These are phyloP conservation scores for Parauchenoglanis ngamensis DNA, from an alignment of 2,797 vertebrate species.

Conservation along the genomic window DNA sequence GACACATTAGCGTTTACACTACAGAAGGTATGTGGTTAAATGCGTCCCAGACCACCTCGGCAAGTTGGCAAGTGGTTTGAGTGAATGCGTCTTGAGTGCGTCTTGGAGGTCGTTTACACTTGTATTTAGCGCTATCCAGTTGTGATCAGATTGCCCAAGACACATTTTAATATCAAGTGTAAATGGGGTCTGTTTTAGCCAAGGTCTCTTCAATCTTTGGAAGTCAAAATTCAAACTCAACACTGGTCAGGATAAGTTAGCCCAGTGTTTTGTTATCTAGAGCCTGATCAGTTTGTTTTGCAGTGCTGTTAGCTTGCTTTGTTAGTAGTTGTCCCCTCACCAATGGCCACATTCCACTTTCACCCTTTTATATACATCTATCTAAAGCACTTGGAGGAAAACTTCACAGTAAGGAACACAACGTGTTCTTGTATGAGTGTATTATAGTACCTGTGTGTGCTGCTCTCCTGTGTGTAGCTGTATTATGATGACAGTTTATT, in stretches of 20 bases:
- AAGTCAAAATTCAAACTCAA: background rate
- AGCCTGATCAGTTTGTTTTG: background rate
- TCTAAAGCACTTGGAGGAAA: constrained; percentile 44
- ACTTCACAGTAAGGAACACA: constrained; percentile 49
- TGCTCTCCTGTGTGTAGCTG: constrained; percentile 50
- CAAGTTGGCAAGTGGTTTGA: too few relatives aligned
- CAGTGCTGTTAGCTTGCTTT: background rate
- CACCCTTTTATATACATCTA: background rate
- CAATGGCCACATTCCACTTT: background rate
- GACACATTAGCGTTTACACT: too few relatives aligned
- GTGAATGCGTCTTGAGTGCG: too few relatives aligned
- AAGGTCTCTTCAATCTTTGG: background rate
- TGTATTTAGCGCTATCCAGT: too few relatives aligned
- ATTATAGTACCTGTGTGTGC: constrained; percentile 34
- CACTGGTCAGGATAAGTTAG: background rate
- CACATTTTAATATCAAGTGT: too few relatives aligned
- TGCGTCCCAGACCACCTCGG: too few relatives aligned
- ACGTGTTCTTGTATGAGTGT: constrained; percentile 48
- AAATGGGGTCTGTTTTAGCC: too few relatives aligned
- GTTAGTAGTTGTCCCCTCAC: background rate
- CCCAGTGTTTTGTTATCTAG: background rate
- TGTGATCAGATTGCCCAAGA: too few relatives aligned
- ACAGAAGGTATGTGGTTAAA: too few relatives aligned
- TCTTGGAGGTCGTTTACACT: too few relatives aligned
- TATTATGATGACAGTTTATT: constrained; percentile 54